Base-by-base conservation (phyloP, 2,113 vertebrate species). In the Murina feae region DNA sequence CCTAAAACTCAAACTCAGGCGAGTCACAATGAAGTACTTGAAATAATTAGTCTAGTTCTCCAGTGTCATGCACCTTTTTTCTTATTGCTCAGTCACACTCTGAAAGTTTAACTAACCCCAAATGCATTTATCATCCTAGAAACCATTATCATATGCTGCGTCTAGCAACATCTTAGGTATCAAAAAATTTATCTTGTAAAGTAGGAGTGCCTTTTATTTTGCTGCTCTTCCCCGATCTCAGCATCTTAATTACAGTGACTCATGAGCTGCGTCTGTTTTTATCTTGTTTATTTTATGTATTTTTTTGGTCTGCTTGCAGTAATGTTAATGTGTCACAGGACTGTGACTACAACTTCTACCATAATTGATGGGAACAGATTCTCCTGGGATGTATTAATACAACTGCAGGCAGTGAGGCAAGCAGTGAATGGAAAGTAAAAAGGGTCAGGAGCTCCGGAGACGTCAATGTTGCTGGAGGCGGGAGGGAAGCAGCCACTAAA, bases 331-430 rank as follows among this genome's bases (percentile, higher is more conserved):
- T 96, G 93, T 90, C 72, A 85, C 47, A 72, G 60, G 90, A 86
- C 21, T 93, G 90, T 91, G 85, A 93, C 96, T 96, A 79, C 81
- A 78, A 78, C 68, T 75, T 69, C 81, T 82, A 55, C 49, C 0
- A 1, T 93, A 95, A 94, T 94, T 90, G 95, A 95, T 92, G 88
- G 86, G 66, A 94, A 75, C 81, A 60, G 65, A 95, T 90, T 96
- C 96, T 94, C 83, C 78, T 92, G 96, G 92, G 90, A 93, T 90
- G 39, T 92, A 80, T 92, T 96, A 92, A 96, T 91, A 92, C 13
- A 65, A 72, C 88, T 93, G 63, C 72, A 92, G 96, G 95, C 93
- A 88, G 95, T 20, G 37, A 93, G 76, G 78, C 95, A 94, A 89
- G 65, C 66, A 74, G 47, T 60, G 85, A 95, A 49, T 74, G 87